Evolutionary conservation across 64 coral and sea anemone genomes (phyloP).

Genomic region (Montipora capricornis): DNA sequence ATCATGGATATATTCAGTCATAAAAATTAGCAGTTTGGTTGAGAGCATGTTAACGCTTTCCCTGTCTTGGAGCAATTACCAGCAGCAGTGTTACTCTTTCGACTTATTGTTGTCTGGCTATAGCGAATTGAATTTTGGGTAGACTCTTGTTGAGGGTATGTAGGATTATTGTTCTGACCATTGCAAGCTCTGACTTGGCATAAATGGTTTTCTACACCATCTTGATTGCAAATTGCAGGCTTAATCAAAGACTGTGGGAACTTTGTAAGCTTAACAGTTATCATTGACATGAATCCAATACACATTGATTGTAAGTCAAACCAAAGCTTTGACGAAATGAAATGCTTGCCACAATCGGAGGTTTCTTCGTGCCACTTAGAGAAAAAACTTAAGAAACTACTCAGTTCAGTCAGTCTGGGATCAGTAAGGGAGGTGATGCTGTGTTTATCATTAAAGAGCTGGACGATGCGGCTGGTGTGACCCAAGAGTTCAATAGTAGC

Average conservation of each 20-base stretch:
- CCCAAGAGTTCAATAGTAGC: neutral
- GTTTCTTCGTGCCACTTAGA: neutral
- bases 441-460: neutral
- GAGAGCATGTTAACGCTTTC: too few relatives aligned
- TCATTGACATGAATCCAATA: conserved; percentile 8
- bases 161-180: conserved; percentile 48
- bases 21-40: too few relatives aligned
- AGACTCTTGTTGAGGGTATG: neutral
- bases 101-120: neutral
- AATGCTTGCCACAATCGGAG: neutral
- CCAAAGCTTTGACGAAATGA: conserved; percentile 14
- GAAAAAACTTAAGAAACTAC: neutral
- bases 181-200: conserved; percentile 46
- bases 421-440: neutral
- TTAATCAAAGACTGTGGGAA: conserved; percentile 26
- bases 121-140: conserved; percentile 11
- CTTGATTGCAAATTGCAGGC: conserved; percentile 40
- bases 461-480: neutral
- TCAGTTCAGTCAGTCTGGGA: neutral
- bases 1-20: too few relatives aligned
- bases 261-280: conserved; percentile 9
- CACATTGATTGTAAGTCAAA: conserved; percentile 52
- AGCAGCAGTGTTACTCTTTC: too few relatives aligned
- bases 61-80: too few relatives aligned
- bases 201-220: conserved; percentile 45